Evolutionary conservation across 1,140 invertebrate species (phyloP), one percentile per base, ranked within the genome.

Genomic region (Parasteatoda tepidariorum): DNA sequence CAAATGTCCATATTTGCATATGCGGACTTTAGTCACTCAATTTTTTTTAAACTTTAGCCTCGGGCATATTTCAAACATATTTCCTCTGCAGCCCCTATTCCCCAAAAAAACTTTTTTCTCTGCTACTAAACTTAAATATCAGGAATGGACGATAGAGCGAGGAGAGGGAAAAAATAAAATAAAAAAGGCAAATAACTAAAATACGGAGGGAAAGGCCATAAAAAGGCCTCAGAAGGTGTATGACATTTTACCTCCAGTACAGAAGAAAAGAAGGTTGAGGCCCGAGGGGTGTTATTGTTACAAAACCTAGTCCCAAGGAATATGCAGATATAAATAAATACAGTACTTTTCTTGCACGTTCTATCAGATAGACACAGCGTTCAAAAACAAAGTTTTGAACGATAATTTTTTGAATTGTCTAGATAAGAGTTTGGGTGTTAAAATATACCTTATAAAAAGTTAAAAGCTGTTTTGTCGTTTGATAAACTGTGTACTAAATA

Each of bases 1-100:
- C 61, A 78, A 78, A 54, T 78, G 75, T 78, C 75, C 75, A 55
- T 76, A 76, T 78, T 78, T 78, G 75, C 75, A 78, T 78, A 67
- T 30, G 41, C 30, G 75, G 75, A 78, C 75, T 38, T 66, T 57
- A n/a, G n/a, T n/a, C 75, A 24, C 30, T 13, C 5, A 26, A 59
- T 59, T 48, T 78, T 48, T 48, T 78, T 78, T 67, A 78, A 78
- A 78, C 62, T 62, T 24, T 57, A 55, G 62, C 75, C 75, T n/a
- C 26, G 30, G 75, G 75, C 62, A 9, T 61, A 18, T 48, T 4
- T 24, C 15, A 62, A 67, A 67, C 61, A 78, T 78, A 78, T 78
- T 67, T 78, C 48, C 57, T 28, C 57, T 48, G 5, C 73, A n/a
- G 5, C 33, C 61, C 38, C 24, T 34, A 15, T 3, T 31, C 13